phyloP scores from a whole-genome alignment of 2,797 vertebrate genomes.

The Xyrichtys novacula region DNA sequence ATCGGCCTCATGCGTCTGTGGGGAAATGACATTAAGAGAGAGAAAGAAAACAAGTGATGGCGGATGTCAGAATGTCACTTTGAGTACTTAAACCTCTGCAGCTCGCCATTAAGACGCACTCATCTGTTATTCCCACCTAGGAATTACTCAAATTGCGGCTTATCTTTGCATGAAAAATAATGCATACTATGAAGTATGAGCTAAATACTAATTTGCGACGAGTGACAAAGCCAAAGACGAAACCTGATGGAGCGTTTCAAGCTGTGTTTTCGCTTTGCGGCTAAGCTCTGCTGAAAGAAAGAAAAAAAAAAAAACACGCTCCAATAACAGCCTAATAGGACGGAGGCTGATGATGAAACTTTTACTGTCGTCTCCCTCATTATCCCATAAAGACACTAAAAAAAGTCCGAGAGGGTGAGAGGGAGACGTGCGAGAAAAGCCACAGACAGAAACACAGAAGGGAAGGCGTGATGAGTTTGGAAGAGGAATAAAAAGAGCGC shows the following conservation, averaged over 20 bases:
- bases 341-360: conserved; percentile 76
- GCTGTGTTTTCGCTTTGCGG: conserved; percentile 30
- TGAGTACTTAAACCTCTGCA: conserved; percentile 25
- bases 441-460: conserved; percentile 39
- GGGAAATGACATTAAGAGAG: conserved; percentile 43
- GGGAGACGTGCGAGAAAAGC: conserved; percentile 26
- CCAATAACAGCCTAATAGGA: conserved; percentile 76
- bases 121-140: conserved; percentile 17
- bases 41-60: conserved; percentile 28
- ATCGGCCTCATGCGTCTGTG: conserved; percentile 53
- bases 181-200: conserved; percentile 12
- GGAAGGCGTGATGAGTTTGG: conserved; percentile 64
- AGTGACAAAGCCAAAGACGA: conserved; percentile 60
- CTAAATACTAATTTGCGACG: conserved; percentile 39
- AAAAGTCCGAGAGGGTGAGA: conserved; percentile 43
- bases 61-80: conserved; percentile 21
- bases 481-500: conserved; percentile 73
- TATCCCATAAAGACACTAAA: conserved; percentile 65
- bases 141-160: conserved; percentile 28
- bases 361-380: conserved; percentile 77
- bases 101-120: conserved; percentile 17
- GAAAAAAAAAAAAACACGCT: conserved; percentile 82
- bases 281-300: conserved; percentile 60
- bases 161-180: conserved; percentile 27
- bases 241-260: conserved; percentile 57